Evolutionary conservation across 2,888 invertebrate species (phyloP).

Genomic region (Melinopterus prodromus): DNA sequence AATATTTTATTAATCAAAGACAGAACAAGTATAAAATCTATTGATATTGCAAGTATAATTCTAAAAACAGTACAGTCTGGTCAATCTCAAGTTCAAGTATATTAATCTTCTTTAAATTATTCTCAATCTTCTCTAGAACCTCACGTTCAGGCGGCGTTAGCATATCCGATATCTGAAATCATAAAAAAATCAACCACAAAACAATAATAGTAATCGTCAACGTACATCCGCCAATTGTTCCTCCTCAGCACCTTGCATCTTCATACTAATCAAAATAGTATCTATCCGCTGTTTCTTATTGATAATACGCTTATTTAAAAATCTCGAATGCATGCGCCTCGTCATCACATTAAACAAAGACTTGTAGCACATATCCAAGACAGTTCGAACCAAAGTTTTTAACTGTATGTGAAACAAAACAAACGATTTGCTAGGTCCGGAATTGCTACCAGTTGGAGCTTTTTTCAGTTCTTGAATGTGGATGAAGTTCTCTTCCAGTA

Average conservation of each 20-base stretch:
- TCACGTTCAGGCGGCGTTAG: constrained; percentile 86
- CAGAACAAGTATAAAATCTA: constrained; percentile 23
- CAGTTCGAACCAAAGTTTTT: constrained; percentile 72
- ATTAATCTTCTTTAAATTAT: constrained; percentile 78
- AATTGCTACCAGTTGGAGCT: constrained; percentile 67
- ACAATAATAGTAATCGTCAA: constrained; percentile 33
- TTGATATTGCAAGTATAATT: constrained; percentile 32
- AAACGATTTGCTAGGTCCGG: constrained; percentile 81
- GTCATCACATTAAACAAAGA: constrained; percentile 74
- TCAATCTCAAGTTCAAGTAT: constrained; percentile 83
- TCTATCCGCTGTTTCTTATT: constrained; percentile 89
- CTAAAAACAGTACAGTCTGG: constrained; percentile 63
- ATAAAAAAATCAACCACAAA: constrained; percentile 21
- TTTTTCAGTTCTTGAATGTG: constrained; percentile 73
- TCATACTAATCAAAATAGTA: constrained; percentile 81
- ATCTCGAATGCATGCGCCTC: constrained; percentile 70
- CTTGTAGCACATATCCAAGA: constrained; percentile 76
- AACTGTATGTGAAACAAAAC: constrained; percentile 80
- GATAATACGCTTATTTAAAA: constrained; percentile 78
- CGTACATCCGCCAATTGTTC: constrained; percentile 82
- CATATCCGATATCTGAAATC: constrained; percentile 79
- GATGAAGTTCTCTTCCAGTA: constrained; percentile 82
- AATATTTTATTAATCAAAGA: background rate
- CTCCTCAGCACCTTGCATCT: constrained; percentile 78
- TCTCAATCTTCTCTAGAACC: constrained; percentile 77